Percentiles rank a stretch among this genome's conserved stretches.
phyloP scores from a whole-genome alignment of 2,113 vertebrate genomes.

The Orthochromis indermauri region DNA sequence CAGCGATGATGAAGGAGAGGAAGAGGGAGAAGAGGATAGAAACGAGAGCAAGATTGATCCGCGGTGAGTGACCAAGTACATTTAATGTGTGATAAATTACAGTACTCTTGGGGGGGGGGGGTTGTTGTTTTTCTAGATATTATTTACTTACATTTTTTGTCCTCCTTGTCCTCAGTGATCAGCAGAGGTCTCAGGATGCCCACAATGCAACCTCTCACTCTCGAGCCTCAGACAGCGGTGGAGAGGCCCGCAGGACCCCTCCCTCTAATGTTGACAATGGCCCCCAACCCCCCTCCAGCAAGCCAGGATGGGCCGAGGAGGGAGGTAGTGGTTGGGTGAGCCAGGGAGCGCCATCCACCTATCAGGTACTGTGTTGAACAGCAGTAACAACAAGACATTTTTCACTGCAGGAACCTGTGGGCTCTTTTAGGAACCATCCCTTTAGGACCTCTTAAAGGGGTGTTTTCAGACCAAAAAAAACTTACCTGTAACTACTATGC shows the following conservation, averaged over 20 bases:
- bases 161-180: slow-evolving; percentile 36
- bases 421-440: neutral
- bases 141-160: neutral
- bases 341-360: slow-evolving; percentile 66
- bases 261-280: slow-evolving; percentile 68
- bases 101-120: neutral
- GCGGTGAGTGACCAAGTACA: slow-evolving; percentile 52
- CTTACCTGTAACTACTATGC: neutral
- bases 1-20: slow-evolving; percentile 89
- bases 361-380: slow-evolving; percentile 70
- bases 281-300: slow-evolving; percentile 71
- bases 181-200: slow-evolving; percentile 61
- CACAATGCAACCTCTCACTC: slow-evolving; percentile 45
- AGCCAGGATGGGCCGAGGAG: slow-evolving; percentile 81
- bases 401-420: neutral
- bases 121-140: neutral
- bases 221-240: slow-evolving; percentile 61
- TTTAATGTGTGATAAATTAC: neutral
- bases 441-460: neutral
- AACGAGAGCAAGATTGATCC: slow-evolving; percentile 63
- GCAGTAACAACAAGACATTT: neutral
- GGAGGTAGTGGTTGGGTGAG: slow-evolving; percentile 61
- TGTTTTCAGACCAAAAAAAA: neutral
- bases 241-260: slow-evolving; percentile 65
- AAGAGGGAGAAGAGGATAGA: slow-evolving; percentile 80